Evolutionary conservation across 2,113 vertebrate genomes (phyloP).

Genomic region (Dipodomys merriami): DNA sequence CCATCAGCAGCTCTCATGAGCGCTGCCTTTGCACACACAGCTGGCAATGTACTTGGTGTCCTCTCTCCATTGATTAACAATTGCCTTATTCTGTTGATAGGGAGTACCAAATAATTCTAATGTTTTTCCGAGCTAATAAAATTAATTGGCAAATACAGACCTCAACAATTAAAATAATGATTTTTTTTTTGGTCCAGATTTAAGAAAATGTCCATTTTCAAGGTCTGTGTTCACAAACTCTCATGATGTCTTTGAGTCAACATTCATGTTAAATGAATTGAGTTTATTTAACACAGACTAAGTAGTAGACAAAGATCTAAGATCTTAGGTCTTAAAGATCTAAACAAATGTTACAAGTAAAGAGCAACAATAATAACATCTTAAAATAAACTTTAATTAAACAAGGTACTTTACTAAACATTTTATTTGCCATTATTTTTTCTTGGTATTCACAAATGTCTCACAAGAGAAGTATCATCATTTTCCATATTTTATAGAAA

Average conservation of each 20-base stretch:
- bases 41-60: background rate
- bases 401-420: background rate
- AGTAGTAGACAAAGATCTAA: background rate
- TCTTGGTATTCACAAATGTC: background rate
- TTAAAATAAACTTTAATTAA: background rate
- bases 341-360: constrained; percentile 22
- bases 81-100: constrained; percentile 4
- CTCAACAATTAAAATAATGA: background rate
- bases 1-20: background rate
- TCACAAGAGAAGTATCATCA: background rate
- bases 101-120: constrained; percentile 9
- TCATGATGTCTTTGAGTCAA: background rate
- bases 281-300: background rate
- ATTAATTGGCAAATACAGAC: constrained; percentile 30
- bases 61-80: constrained; percentile 31
- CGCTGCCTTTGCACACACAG: background rate
- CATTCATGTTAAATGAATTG: background rate
- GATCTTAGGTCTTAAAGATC: background rate
- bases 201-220: background rate
- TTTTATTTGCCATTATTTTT: background rate
- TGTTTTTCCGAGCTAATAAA: constrained; percentile 55
- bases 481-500: background rate
- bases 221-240: background rate
- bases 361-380: background rate
- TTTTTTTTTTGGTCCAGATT: background rate